Base-by-base conservation (phyloP, 2,113 vertebrate species). In the Odontophorus gujanensis region DNA sequence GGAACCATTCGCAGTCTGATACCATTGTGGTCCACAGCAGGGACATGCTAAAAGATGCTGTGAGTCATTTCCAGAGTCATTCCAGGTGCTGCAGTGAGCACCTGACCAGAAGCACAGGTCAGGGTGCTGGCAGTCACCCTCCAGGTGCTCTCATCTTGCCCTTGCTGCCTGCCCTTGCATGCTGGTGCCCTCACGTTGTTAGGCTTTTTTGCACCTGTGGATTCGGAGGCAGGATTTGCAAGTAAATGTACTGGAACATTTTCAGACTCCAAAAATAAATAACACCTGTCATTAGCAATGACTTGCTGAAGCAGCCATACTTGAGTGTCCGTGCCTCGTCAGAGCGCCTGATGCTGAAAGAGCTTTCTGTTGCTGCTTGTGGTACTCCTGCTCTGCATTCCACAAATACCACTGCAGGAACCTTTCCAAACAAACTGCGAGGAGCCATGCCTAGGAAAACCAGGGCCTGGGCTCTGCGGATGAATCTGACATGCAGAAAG, bases 241-340 rank as follows among this genome's bases (percentile, higher is more conserved):
- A 87, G n/a, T 47, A 85, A 85, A 90, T 76, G 43, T 65, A 55
- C 72, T 86, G 86, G 65, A 85, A 83, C 62, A 18, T 75, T 91
- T 96, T 86, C 85, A 78, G 59, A 91, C 88, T 59, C 63, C 77
- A 89, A 93, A 96, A 94, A 75, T 80, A 93, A 96, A 75, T 4
- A 1, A 72, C 86, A 87, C 67, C 69, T 94, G 81, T 91, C 59
- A 77, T 80, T 75, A 83, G 43, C 85, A 95, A 85, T 80, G 67
- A 88, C 69, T 80, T 78, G 62, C 79, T 66, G 85, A 81, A 77
- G 71, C 47, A 94, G 79, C 85, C 58, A 72, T 0, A 3, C 51
- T 74, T 69, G 22, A 75, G 76, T 3, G 8, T 36, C 66, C 4
- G 2, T 73, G 72, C 36, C 48, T 75, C 55, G 32, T 43, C 63